Evolutionary conservation across 2,113 vertebrate genomes (phyloP), one percentile per base, ranked within the genome.

Genomic region (Triplophysa rosa): DNA sequence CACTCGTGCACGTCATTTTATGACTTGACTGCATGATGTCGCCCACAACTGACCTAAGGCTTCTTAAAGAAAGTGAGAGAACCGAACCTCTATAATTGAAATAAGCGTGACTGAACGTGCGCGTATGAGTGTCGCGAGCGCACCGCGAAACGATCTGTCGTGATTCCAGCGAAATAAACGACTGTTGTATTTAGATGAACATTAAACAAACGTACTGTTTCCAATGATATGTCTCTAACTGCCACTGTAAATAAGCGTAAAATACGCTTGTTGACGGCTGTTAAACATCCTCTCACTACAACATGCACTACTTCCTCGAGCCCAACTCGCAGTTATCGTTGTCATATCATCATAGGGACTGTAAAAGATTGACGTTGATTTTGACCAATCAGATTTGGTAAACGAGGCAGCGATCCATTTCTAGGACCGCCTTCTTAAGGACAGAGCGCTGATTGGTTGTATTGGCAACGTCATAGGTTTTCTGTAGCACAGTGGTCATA

Each of bases 11-110:
- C 59, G 45, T 11, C 2, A 56, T 65, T 52, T 62, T 77, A 21
- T 54, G 63, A 3, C 52, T 10, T 0, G 87, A 78, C 56, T 90
- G 87, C 92, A 93, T 91, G 4, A 52, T 79, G 61, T 74, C 66
- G 79, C 54, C 68, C 56, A 58, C 68, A 8, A 62, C 80, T 74
- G 0, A 82, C 45, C n/a, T 58, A 65, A 23, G 1, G 11, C 10
- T 49, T 11, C 23, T 64, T 76, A 49, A 49, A 21, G 61, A 64
- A 10, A 65, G 45, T 29, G 45, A 65, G 7, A 76, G 19, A 76
- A 29, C 73, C 37, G 10, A 63, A 10, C 16, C 4, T 24, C 62
- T 65, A 37, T 37, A 37, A 1, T 1, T 7, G 6, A 37, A 76
- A 0, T 12, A 42, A n/a, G 24, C 17, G 6, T 52, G 23, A 64